A percentile compares a stretch with the other conserved stretches of the same genome.
phyloP scores from a whole-genome alignment of 2,113 vertebrate genomes.

The Gobiocypris rarus region DNA sequence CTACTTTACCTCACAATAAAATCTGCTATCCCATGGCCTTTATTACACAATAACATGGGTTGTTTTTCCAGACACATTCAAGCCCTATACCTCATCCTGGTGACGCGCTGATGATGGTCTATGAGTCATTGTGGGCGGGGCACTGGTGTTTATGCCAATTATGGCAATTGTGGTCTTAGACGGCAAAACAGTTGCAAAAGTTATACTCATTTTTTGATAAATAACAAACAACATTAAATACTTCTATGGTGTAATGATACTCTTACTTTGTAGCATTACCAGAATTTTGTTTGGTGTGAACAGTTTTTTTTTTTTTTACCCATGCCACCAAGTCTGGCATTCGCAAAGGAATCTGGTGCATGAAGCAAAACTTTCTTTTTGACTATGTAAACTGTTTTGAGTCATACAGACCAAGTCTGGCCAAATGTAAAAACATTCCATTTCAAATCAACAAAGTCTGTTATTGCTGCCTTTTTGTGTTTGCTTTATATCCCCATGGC shows the following conservation, averaged over 20 bases:
- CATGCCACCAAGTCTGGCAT: neutral
- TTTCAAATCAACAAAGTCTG: constrained; percentile 13
- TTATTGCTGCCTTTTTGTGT: neutral
- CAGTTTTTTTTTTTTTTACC: neutral
- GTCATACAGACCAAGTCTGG: neutral
- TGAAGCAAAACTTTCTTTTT: neutral
- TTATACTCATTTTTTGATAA: neutral
- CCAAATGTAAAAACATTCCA: constrained; percentile 13
- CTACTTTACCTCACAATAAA: constrained; percentile 54
- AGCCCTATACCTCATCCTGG: constrained; percentile 51
- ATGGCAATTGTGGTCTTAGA: neutral
- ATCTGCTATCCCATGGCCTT: constrained; percentile 55
- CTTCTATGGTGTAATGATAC: neutral
- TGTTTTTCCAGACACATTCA: constrained; percentile 26
- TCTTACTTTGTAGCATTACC: neutral
- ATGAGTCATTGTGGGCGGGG: constrained; percentile 49
- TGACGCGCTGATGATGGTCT: constrained; percentile 49
- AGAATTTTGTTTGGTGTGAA: neutral
- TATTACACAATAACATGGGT: constrained; percentile 59
- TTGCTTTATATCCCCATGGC: constrained; percentile 55
- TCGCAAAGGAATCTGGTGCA: neutral
- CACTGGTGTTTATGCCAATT: neutral
- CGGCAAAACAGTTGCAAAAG: neutral
- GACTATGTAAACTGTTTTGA: neutral
- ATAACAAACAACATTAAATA: neutral